Conservation (phyloP, 2,113 vertebrate species). For the Mirza zaza region DNA sequence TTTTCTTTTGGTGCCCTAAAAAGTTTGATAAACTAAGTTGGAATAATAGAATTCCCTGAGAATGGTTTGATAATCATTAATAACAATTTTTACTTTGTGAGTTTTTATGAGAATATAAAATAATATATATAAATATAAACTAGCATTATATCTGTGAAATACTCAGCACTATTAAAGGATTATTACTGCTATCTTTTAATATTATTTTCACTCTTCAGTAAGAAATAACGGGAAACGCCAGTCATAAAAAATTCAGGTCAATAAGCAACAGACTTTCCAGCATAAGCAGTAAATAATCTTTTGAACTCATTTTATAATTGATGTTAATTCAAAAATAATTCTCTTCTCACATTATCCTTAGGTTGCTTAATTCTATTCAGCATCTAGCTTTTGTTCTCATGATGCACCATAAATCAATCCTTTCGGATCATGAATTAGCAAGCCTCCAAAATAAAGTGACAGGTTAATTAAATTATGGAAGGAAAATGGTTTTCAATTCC, state of each 20-base stretch:
- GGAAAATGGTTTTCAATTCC: constrained; percentile 71
- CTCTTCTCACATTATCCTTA: constrained; percentile 37
- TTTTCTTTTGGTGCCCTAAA: background rate
- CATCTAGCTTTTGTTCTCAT: background rate
- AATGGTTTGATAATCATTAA: background rate
- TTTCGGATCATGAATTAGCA: constrained; percentile 73
- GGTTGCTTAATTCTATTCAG: constrained; percentile 52
- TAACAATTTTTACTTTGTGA: background rate
- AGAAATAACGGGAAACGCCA: background rate
- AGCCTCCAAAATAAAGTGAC: constrained; percentile 63
- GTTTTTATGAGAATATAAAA: background rate
- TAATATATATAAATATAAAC: background rate
- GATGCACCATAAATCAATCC: constrained; percentile 65
- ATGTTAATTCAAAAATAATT: constrained; percentile 71
- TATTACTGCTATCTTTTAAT: background rate
- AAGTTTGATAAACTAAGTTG: background rate
- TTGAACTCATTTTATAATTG: constrained; percentile 65
- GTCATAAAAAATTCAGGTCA: constrained; percentile 8
- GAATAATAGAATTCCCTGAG: background rate
- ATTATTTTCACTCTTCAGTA: constrained; percentile 9
- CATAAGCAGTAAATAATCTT: constrained; percentile 58
- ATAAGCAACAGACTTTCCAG: constrained; percentile 28
- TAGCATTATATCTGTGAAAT: background rate
- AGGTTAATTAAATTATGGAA: constrained; percentile 76
- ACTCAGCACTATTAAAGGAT: background rate